Evolutionary conservation across 2,797 vertebrate species (phyloP).

Genomic region (Buceros bicornis): DNA sequence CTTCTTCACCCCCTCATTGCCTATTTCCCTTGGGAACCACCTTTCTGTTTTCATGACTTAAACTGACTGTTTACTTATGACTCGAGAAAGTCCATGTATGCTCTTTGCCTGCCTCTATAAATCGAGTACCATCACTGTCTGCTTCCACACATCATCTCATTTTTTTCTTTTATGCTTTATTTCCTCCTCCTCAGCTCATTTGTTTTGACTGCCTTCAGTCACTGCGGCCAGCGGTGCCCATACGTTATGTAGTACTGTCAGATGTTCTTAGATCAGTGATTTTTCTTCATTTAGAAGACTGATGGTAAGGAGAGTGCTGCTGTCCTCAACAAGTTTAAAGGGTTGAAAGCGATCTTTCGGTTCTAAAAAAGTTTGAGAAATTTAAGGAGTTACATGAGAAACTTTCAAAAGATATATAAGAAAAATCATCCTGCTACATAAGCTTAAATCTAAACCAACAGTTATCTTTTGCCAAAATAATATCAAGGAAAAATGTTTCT

Average conservation of each 20-base stretch:
- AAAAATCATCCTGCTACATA: constrained; percentile 43
- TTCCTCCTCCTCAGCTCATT: constrained; percentile 30
- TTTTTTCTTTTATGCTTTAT: constrained; percentile 3
- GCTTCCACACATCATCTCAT: background rate
- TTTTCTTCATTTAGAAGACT: constrained; percentile 59
- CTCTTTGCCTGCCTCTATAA: background rate
- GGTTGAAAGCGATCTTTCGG: constrained; percentile 11
- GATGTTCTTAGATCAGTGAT: constrained; percentile 28
- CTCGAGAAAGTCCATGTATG: background rate
- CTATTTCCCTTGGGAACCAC: background rate
- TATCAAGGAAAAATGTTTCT: background rate
- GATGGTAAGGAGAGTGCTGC: constrained; percentile 15
- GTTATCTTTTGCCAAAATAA: constrained; percentile 29
- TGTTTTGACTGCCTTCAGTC: constrained; percentile 7
- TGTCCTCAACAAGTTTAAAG: constrained; percentile 34
- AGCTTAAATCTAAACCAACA: constrained; percentile 1
- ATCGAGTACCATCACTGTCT: background rate
- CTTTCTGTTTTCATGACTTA: background rate
- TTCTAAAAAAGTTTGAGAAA: constrained; percentile 26
- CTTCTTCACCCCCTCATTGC: background rate
- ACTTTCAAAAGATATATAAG: constrained; percentile 15
- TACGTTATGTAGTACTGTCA: constrained; percentile 25
- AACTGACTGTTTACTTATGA: background rate
- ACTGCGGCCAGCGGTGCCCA: constrained; percentile 6
- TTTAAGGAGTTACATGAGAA: background rate